Evolutionary conservation across 2,113 vertebrate species (phyloP).

Genomic region (Scortum barcoo): DNA sequence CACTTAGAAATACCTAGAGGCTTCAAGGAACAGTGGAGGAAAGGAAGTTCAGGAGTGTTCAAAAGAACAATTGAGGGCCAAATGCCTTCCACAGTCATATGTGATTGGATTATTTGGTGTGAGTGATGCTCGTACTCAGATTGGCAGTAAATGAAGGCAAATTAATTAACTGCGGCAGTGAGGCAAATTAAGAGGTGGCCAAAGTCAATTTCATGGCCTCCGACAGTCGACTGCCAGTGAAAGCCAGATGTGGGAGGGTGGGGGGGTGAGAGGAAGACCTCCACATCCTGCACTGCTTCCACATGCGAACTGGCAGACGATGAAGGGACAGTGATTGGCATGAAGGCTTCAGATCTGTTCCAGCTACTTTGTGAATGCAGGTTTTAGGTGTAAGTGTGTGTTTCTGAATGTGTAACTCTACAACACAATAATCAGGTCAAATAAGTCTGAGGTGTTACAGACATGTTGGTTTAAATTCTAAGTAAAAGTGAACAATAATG

Average conservation of each 20-base stretch:
- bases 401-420: slow-evolving; percentile 18
- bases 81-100: slow-evolving; percentile 15
- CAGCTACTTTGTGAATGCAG: slow-evolving; percentile 40
- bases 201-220: slow-evolving; percentile 73
- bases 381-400: slow-evolving; percentile 21
- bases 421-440: not conserved
- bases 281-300: slow-evolving; percentile 15
- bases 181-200: slow-evolving; percentile 67
- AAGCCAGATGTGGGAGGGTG: slow-evolving; percentile 54
- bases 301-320: slow-evolving; percentile 43
- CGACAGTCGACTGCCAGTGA: slow-evolving; percentile 47
- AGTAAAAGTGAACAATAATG: not conserved
- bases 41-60: not conserved
- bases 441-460: not conserved
- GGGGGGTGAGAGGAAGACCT: slow-evolving; percentile 19
- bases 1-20: slow-evolving; percentile 15
- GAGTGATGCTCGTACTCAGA: slow-evolving; percentile 44
- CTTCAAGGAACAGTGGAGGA: slow-evolving; percentile 1
- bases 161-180: slow-evolving; percentile 76
- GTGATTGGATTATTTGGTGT: slow-evolving; percentile 62
- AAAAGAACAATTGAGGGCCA: slow-evolving; percentile 21
- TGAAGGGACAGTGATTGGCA: slow-evolving; percentile 51
- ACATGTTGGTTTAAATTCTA: not conserved
- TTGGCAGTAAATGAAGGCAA: slow-evolving; percentile 67
- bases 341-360: slow-evolving; percentile 36